Evolutionary conservation across 1,140 invertebrate genomes (phyloP).

Genomic region (Catajapyx aquilonaris): DNA sequence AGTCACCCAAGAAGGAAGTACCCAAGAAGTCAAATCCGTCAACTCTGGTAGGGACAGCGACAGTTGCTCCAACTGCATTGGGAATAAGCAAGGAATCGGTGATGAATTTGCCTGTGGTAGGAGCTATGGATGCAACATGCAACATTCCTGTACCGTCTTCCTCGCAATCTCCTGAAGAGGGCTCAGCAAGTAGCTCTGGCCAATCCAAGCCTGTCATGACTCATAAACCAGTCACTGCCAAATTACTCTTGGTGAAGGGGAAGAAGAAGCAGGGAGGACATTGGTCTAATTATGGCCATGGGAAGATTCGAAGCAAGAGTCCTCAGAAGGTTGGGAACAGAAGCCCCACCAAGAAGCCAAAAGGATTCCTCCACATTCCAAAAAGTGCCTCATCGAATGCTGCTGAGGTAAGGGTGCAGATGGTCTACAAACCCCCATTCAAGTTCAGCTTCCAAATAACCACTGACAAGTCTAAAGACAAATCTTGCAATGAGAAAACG

Average conservation of each 20-base stretch:
- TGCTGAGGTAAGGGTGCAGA: constrained; percentile 43
- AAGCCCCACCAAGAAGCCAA: no score
- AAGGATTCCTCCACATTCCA: not conserved
- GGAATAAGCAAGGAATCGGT: no score
- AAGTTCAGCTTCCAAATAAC: constrained; percentile 46
- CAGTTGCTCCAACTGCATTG: no score
- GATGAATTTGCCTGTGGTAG: no score
- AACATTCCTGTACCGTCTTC: no score
- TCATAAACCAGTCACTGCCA: not conserved
- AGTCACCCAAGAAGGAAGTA: no score
- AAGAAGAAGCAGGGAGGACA: not conserved
- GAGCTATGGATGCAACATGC: no score
- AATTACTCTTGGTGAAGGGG: not conserved
- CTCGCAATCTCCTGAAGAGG: no score
- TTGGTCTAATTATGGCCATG: not conserved
- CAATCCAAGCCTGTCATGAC: constrained; percentile 3
- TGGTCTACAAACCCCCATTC: constrained; percentile 66
- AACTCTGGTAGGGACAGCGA: no score
- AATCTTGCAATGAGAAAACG: not conserved
- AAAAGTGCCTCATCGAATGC: not conserved
- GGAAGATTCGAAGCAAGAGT: not conserved
- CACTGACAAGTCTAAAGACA: not conserved
- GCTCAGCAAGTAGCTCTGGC: no score
- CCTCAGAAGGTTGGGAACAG: not conserved
- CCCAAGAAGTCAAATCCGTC: no score